Percentiles rank a stretch among this genome's conserved stretches.
phyloP scores from a whole-genome alignment of 2,888 invertebrate genomes.

The Heteropelma amictum region DNA sequence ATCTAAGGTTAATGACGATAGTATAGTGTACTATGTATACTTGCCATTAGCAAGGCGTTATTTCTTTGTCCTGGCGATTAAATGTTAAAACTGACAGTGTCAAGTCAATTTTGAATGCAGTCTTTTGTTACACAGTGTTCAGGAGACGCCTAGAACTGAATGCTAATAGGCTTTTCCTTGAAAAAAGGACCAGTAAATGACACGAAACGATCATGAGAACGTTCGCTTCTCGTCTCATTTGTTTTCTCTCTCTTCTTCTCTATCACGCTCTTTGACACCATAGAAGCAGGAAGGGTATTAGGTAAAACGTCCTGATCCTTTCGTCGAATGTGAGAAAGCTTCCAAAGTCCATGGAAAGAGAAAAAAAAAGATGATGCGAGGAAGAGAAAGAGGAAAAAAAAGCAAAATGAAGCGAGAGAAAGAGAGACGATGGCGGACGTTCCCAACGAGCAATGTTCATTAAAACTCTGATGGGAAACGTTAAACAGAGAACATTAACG shows the following conservation, averaged over 20 bases:
- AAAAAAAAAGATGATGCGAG: not conserved
- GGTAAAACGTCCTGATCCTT: not conserved
- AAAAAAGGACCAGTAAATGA: not conserved
- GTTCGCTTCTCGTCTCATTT: not conserved
- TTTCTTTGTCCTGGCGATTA: not conserved
- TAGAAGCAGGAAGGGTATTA: not conserved
- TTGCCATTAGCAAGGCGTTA: too few species aligned
- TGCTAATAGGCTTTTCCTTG: conserved; percentile 54
- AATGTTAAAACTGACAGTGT: not conserved
- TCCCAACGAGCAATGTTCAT: conserved; percentile 63
- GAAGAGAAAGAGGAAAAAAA: too few species aligned
- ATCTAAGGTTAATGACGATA: too few species aligned
- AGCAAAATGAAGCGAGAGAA: too few species aligned
- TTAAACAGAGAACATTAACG: conserved; percentile 69
- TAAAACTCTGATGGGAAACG: conserved; percentile 69
- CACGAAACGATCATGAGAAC: conserved; percentile 19
- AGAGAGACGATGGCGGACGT: conserved; percentile 17
- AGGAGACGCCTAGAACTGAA: conserved; percentile 53
- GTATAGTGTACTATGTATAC: too few species aligned
- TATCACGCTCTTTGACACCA: not conserved
- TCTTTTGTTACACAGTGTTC: not conserved
- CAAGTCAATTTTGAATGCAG: not conserved
- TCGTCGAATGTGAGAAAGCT: conserved; percentile 18
- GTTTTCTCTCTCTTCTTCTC: not conserved
- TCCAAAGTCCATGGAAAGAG: not conserved